These are phyloP conservation scores for Clarias laeviceps DNA, from an alignment of 2,797 vertebrate species.

Conservation along the genomic window DNA sequence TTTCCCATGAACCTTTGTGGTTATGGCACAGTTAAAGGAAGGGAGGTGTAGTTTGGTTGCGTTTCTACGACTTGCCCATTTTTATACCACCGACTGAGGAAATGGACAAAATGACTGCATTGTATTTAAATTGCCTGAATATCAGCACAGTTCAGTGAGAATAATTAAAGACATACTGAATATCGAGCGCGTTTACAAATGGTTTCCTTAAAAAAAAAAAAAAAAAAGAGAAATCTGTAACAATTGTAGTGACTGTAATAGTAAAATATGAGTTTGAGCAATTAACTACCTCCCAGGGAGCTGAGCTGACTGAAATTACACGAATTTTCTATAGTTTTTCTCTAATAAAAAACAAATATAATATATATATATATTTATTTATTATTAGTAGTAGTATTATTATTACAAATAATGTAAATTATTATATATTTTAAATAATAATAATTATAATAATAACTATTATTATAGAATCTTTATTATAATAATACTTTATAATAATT, in stretches of 20 bases:
- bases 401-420: too few relatives aligned
- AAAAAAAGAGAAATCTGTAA: not conserved
- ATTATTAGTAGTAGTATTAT: not conserved
- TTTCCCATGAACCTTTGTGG: constrained; percentile 61
- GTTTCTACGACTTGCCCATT: constrained; percentile 28
- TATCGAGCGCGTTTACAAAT: not conserved
- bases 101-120: not conserved
- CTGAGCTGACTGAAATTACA: not conserved
- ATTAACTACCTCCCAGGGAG: not conserved
- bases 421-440: too few relatives aligned
- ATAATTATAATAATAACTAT: too few relatives aligned
- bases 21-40: constrained; percentile 37
- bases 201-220: too few relatives aligned
- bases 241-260: not conserved
- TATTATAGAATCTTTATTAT: not conserved
- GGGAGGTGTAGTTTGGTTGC: constrained; percentile 56
- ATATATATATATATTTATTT: too few relatives aligned
- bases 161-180: not conserved
- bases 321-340: not conserved
- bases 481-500: too few relatives aligned
- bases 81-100: not conserved
- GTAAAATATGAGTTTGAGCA: not conserved
- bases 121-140: not conserved
- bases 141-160: not conserved
- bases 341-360: too few relatives aligned